Percentiles rank a stretch among this genome's conserved stretches.
phyloP scores from a whole-genome alignment of 1,140 invertebrate species.

The Philotrypesis tridentata region DNA sequence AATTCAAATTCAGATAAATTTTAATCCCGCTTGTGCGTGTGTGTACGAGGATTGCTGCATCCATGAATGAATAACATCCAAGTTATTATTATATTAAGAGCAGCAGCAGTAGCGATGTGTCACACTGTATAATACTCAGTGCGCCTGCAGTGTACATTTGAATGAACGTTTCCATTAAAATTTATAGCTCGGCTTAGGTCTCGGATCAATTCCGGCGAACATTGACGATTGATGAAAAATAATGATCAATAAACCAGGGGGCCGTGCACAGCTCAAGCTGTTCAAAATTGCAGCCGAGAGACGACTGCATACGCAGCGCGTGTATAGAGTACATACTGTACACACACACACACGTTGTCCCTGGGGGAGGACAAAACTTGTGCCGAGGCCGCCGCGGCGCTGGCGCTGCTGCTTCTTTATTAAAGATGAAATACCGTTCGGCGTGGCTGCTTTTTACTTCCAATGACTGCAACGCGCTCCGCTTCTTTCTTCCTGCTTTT shows the following conservation, averaged over 20 bases:
- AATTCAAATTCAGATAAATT: neutral
- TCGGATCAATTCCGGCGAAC: neutral
- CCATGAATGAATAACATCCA: no score
- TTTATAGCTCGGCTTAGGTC: neutral
- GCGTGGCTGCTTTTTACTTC: neutral
- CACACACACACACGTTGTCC: neutral
- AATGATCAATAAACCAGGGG: neutral
- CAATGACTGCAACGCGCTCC: neutral
- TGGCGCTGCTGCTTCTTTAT: neutral
- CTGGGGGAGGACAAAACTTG: neutral
- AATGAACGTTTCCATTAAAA: neutral
- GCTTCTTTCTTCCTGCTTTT: neutral
- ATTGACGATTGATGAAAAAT: neutral
- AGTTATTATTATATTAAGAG: neutral
- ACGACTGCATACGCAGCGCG: no score
- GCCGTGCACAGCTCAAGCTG: no score
- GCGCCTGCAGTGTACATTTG: no score
- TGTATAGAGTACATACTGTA: no score
- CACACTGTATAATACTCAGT: no score
- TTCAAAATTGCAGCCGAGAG: no score
- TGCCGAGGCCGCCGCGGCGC: neutral
- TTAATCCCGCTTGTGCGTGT: neutral
- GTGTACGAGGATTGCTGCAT: no score
- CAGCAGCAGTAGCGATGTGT: no score
- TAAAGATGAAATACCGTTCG: constrained; percentile 21